These are phyloP conservation scores for Cataglyphis rosenhaueri DNA, from an alignment of 2,888 invertebrate species.

Conservation along the genomic window DNA sequence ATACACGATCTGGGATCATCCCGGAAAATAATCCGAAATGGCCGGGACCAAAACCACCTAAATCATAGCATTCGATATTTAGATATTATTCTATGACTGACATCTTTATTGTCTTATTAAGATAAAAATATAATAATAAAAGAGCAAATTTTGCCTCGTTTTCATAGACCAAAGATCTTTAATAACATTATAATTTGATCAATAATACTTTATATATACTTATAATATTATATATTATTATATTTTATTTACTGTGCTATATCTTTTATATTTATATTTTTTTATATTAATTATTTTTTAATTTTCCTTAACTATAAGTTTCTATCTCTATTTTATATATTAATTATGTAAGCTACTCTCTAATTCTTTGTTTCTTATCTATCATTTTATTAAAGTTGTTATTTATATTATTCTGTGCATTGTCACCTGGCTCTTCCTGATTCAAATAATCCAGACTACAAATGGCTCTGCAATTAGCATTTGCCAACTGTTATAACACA, in stretches of 20 bases:
- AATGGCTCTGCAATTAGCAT: constrained; percentile 6
- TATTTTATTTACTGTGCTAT: not conserved
- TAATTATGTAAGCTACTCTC: not conserved
- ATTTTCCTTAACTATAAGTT: not conserved
- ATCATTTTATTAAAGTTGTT: not conserved
- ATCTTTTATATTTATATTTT: not conserved
- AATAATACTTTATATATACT: not conserved
- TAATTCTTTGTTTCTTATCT: not conserved
- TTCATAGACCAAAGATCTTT: not conserved
- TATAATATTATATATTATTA: not conserved
- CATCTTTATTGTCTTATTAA: not conserved
- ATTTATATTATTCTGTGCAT: not conserved
- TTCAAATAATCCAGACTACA: not conserved
- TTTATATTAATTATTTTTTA: not conserved
- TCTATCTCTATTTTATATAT: not conserved
- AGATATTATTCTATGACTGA: not conserved
- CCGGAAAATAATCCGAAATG: constrained; percentile 66
- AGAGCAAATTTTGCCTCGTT: not conserved
- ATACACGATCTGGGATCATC: constrained; percentile 77
- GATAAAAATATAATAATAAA: not conserved
- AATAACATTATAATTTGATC: not conserved
- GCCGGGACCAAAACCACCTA: constrained; percentile 66
- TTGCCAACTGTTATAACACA: constrained; percentile 9
- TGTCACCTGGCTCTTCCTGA: not conserved
- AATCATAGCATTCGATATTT: not conserved